phyloP scores from a whole-genome alignment of 1,140 invertebrate genomes.

The Aricia agestis region DNA sequence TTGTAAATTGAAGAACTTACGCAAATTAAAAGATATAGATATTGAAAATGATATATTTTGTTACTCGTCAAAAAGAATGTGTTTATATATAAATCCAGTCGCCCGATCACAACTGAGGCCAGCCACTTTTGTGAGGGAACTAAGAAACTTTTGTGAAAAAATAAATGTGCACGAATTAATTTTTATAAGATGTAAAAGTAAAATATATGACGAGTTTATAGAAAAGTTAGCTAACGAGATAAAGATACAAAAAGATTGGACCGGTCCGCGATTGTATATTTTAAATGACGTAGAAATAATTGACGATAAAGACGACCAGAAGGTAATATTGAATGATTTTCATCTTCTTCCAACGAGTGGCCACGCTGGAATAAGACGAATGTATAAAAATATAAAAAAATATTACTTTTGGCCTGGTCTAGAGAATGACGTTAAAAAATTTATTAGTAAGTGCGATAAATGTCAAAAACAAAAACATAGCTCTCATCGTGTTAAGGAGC shows the following conservation, averaged over 20 bases:
- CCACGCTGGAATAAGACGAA: too few species aligned
- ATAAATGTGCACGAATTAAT: background rate
- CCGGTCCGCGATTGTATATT: slow-evolving; percentile 22
- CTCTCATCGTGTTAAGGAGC: too few species aligned
- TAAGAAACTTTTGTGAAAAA: slow-evolving; percentile 21
- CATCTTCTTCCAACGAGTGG: too few species aligned
- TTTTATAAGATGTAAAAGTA: too few species aligned
- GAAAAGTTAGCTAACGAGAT: slow-evolving; percentile 1
- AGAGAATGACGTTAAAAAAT: too few species aligned
- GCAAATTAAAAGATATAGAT: slow-evolving; percentile 16
- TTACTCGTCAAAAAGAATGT: too few species aligned
- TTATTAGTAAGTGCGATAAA: too few species aligned
- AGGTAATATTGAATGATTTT: too few species aligned
- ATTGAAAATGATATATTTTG: slow-evolving; percentile 8
- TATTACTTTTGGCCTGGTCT: too few species aligned
- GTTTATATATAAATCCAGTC: slow-evolving; percentile 25
- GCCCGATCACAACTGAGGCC: slow-evolving; percentile 28
- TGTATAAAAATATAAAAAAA: too few species aligned
- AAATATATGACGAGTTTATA: too few species aligned
- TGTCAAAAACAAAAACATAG: too few species aligned
- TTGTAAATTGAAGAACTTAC: background rate
- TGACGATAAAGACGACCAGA: slow-evolving; percentile 26
- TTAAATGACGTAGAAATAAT: slow-evolving; percentile 24
- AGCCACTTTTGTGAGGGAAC: slow-evolving; percentile 30
- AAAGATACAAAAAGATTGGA: slow-evolving; percentile 8